Conservation (phyloP, 2,113 vertebrate genomes). For the Jaculus jaculus region DNA sequence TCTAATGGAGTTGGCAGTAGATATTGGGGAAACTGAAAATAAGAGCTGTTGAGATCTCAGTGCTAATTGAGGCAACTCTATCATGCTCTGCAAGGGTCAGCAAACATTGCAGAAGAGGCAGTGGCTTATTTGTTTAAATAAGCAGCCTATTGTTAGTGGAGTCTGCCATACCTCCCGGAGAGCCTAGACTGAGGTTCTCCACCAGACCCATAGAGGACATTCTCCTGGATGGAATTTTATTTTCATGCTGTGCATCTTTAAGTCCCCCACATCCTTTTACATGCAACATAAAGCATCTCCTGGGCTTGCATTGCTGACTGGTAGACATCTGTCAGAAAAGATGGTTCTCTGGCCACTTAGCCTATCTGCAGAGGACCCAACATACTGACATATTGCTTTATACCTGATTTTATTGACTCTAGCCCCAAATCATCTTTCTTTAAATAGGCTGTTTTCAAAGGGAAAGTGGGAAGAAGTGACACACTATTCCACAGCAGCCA, state of each 20-base stretch:
- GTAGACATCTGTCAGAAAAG: conserved; percentile 35
- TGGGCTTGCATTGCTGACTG: neutral
- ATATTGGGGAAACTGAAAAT: too few species aligned
- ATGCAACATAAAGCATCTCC: neutral
- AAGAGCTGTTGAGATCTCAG: too few species aligned
- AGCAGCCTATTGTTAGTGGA: neutral
- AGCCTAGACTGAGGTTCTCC: neutral
- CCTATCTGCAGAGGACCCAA: conserved; percentile 8
- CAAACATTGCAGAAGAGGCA: too few species aligned
- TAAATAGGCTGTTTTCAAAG: conserved; percentile 65
- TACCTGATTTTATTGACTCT: conserved; percentile 70
- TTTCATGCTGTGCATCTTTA: neutral
- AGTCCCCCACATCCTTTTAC: neutral
- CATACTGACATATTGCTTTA: conserved; percentile 47
- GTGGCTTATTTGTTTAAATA: neutral
- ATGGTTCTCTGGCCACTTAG: neutral
- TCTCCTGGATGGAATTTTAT: neutral
- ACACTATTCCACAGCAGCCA: neutral
- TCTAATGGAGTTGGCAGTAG: too few species aligned
- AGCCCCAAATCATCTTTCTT: conserved; percentile 62
- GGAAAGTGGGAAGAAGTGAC: conserved; percentile 55
- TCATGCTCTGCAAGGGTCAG: too few species aligned
- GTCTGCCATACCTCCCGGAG: neutral
- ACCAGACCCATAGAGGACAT: neutral
- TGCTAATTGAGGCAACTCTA: too few species aligned